A percentile compares a stretch with the other conserved stretches of the same genome.
Evolutionary conservation across 92 coral and sea anemone genomes (phyloP).

Genomic region (Diadumene lineata): DNA sequence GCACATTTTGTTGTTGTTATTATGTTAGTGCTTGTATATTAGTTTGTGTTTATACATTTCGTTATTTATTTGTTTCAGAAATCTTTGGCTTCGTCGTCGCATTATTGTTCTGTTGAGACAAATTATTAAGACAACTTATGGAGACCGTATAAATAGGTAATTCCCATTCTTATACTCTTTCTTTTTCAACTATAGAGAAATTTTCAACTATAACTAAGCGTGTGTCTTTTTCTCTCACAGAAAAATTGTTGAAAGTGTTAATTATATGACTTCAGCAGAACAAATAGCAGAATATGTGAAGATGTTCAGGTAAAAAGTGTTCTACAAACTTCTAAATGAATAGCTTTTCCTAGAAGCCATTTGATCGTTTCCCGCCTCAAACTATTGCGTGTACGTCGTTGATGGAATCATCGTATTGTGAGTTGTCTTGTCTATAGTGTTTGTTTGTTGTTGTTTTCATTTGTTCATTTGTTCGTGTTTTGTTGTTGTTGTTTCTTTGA

Average conservation of each 20-base stretch:
- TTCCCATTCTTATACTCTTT: neutral
- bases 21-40: neutral
- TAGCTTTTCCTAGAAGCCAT: too few relatives aligned
- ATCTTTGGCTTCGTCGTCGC: conserved; percentile 93
- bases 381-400: too few relatives aligned
- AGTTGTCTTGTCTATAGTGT: too few relatives aligned
- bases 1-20: neutral
- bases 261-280: conserved; percentile 89
- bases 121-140: conserved; percentile 92
- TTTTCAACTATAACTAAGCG: neutral
- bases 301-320: conserved; percentile 67
- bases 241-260: conserved; percentile 92
- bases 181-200: too few relatives aligned
- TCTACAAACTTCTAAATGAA: neutral
- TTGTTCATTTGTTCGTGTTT: too few relatives aligned
- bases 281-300: conserved; percentile 97
- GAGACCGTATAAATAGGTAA: conserved; percentile 91
- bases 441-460: too few relatives aligned
- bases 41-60: neutral
- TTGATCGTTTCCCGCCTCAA: too few relatives aligned
- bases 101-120: conserved; percentile 87
- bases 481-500: too few relatives aligned
- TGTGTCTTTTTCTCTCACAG: conserved; percentile 29
- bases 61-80: conserved; percentile 38
- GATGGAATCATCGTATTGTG: too few relatives aligned